Conservation (phyloP, 2,113 vertebrate species). For the Pholis gunnellus region DNA sequence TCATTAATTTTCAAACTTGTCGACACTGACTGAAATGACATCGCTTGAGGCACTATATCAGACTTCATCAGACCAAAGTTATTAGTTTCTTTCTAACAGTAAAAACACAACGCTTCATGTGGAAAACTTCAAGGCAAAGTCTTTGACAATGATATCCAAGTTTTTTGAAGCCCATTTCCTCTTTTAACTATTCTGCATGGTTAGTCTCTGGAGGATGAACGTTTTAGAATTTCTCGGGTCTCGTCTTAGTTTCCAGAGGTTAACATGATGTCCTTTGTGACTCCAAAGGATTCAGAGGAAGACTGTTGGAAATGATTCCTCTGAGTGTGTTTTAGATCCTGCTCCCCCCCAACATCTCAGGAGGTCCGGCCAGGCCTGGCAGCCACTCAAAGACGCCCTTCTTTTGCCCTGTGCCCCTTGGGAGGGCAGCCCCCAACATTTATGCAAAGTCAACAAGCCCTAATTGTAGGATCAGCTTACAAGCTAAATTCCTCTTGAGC, state of each 20-base stretch:
- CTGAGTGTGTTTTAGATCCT: constrained; percentile 63
- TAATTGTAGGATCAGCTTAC: constrained; percentile 86
- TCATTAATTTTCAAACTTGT: background rate
- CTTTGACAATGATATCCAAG: background rate
- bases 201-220: constrained; percentile 31
- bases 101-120: background rate
- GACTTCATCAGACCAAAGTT: background rate
- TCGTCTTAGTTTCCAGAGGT: constrained; percentile 65
- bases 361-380: constrained; percentile 67
- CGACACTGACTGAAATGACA: background rate
- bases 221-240: constrained; percentile 36
- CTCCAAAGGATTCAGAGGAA: constrained; percentile 50
- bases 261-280: constrained; percentile 63
- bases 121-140: background rate
- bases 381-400: constrained; percentile 79
- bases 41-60: background rate
- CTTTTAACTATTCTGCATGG: constrained; percentile 35
- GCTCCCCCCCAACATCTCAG: constrained; percentile 58
- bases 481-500: constrained; percentile 80
- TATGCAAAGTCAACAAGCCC: constrained; percentile 86
- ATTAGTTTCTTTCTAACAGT: background rate
- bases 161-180: constrained; percentile 17
- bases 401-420: constrained; percentile 71
- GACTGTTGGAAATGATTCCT: constrained; percentile 44
- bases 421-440: constrained; percentile 78